Evolutionary conservation across 2,888 invertebrate species (phyloP).

Genomic region (Microplitis deprimator): DNA sequence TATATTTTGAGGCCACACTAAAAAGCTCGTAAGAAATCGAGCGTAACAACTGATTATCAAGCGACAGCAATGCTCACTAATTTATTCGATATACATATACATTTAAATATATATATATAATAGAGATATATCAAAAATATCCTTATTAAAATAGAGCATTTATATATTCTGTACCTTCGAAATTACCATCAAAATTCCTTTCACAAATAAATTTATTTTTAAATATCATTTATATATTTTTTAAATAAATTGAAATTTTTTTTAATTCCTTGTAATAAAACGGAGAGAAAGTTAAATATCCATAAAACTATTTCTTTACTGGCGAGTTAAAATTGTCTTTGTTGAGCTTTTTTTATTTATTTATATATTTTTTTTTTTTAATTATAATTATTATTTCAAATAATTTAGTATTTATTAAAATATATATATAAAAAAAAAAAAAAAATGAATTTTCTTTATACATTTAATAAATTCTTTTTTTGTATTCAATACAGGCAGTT

Average conservation of each 20-base stretch:
- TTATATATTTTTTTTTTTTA: neutral
- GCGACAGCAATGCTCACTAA: conserved; percentile 54
- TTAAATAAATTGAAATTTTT: conserved; percentile 15
- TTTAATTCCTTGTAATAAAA: neutral
- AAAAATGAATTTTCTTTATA: neutral
- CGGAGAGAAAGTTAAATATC: neutral
- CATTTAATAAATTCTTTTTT: neutral
- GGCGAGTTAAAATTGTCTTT: conserved; percentile 15
- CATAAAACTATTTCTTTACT: conserved; percentile 14
- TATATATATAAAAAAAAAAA: conserved; percentile 4
- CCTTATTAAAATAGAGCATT: conserved; percentile 71
- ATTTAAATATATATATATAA: conserved; percentile 58
- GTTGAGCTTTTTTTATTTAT: conserved; percentile 5
- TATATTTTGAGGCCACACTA: conserved; percentile 37
- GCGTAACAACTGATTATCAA: conserved; percentile 57
- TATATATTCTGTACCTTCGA: conserved; percentile 64
- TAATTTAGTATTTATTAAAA: neutral
- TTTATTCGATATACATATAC: conserved; percentile 47
- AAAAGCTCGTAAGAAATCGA: conserved; percentile 39
- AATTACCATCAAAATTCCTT: conserved; percentile 60
- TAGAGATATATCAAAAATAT: conserved; percentile 71
- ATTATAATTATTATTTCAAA: neutral
- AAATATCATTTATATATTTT: conserved; percentile 19
- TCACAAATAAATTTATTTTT: conserved; percentile 40
- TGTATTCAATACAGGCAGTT: neutral